Percentiles rank a stretch among this genome's conserved stretches.
These are phyloP conservation scores for Pseudanteris insignis DNA, from an alignment of 2,888 invertebrate genomes.

Conservation along the genomic window DNA sequence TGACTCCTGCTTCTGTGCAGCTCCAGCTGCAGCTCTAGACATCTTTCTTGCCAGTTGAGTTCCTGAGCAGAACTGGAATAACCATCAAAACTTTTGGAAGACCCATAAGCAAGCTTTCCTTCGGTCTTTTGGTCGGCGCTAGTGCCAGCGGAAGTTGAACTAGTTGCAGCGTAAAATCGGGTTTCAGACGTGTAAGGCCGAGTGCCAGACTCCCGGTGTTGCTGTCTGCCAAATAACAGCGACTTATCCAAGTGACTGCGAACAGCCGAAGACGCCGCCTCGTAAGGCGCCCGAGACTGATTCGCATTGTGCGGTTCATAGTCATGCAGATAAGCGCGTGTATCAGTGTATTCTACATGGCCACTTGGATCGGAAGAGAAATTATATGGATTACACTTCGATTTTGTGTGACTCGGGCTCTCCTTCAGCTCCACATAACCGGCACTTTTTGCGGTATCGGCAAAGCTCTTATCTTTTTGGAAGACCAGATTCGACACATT, in stretches of 20 bases:
- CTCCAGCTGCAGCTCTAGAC: conserved; percentile 85
- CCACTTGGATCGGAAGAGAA: conserved; percentile 64
- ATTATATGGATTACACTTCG: conserved; percentile 56
- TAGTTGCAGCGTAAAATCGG: conserved; percentile 13
- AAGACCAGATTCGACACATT: conserved; percentile 60
- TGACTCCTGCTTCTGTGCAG: conserved; percentile 86
- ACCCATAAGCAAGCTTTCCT: conserved; percentile 53
- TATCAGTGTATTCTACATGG: conserved; percentile 60
- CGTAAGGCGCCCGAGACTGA: conserved; percentile 48
- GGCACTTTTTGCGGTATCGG: conserved; percentile 55
- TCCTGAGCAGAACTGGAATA: conserved; percentile 61
- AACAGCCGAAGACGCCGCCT: conserved; percentile 49
- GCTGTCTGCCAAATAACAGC: conserved; percentile 50
- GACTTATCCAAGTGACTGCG: conserved; percentile 52
- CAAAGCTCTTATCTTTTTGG: conserved; percentile 59
- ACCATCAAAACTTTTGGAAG: conserved; percentile 62
- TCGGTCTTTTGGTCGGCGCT: conserved; percentile 60
- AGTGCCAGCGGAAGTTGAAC: conserved; percentile 20
- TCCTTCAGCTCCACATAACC: conserved; percentile 61
- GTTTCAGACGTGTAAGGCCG: conserved; percentile 31
- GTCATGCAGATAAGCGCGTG: conserved; percentile 51
- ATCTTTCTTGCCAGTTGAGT: conserved; percentile 90
- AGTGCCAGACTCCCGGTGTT: conserved; percentile 24
- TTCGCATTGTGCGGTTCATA: conserved; percentile 45
- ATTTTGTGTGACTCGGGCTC: conserved; percentile 38